phyloP scores from a whole-genome alignment of 2,888 invertebrate species.

The Iphiclides podalirius region DNA sequence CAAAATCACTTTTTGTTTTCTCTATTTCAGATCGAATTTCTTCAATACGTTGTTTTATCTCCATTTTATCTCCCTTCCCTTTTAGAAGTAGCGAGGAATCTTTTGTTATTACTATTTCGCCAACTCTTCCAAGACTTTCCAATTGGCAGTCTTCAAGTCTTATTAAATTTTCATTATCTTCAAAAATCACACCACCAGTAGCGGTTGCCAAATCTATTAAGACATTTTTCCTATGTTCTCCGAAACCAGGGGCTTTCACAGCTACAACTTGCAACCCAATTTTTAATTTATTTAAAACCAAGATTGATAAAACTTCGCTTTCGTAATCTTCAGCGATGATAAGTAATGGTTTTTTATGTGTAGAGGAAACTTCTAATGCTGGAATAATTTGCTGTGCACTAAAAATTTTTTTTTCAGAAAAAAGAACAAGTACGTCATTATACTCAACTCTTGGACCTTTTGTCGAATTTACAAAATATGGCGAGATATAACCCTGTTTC shows the following conservation, averaged over 20 bases:
- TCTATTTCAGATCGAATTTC: constrained; percentile 91
- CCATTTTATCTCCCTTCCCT: constrained; percentile 88
- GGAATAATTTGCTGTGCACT: constrained; percentile 96
- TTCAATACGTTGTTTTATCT: constrained; percentile 87
- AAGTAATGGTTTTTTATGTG: constrained; percentile 93
- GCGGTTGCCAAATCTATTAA: constrained; percentile 94
- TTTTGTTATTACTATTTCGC: constrained; percentile 94
- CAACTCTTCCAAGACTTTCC: constrained; percentile 90
- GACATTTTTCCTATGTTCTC: constrained; percentile 93
- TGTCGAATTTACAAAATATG: constrained; percentile 98
- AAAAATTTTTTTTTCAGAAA: constrained; percentile 98
- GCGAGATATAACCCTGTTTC: constrained; percentile 98
- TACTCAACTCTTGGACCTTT: constrained; percentile 99
- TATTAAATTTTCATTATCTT: constrained; percentile 92
- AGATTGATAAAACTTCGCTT: constrained; percentile 93
- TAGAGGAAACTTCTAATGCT: constrained; percentile 95
- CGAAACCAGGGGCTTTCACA: constrained; percentile 97
- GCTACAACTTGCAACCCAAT: constrained; percentile 95
- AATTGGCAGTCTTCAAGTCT: constrained; percentile 92
- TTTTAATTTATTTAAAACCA: constrained; percentile 93
- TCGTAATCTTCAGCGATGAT: constrained; percentile 98
- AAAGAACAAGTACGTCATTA: constrained; percentile 93
- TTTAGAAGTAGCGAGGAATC: constrained; percentile 88
- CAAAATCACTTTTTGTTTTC: constrained; percentile 91
- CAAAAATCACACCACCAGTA: constrained; percentile 95